phyloP scores from a whole-genome alignment of 2,113 vertebrate genomes.

The Plecturocebus donacophilus region DNA sequence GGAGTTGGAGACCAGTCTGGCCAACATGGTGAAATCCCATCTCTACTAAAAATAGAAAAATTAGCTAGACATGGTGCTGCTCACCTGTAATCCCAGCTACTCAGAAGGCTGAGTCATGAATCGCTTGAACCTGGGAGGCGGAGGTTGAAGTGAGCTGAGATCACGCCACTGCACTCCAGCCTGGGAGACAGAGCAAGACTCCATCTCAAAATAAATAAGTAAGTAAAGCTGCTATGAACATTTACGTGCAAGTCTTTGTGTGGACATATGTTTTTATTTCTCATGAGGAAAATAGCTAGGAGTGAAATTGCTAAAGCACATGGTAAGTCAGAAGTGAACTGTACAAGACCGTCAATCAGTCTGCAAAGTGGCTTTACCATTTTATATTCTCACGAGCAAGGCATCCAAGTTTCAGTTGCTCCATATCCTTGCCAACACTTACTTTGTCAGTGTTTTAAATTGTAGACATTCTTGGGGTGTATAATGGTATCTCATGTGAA shows the following conservation, averaged over 20 bases:
- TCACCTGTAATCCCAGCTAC: too few relatives aligned
- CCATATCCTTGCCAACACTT: neutral
- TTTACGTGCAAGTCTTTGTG: neutral
- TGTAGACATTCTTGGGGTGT: neutral
- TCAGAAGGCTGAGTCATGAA: too few relatives aligned
- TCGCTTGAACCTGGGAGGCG: too few relatives aligned
- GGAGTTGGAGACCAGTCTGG: too few relatives aligned
- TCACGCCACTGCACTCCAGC: too few relatives aligned
- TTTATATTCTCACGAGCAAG: neutral
- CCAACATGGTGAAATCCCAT: too few relatives aligned
- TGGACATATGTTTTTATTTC: neutral
- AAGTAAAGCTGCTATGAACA: neutral
- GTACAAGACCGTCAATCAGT: neutral
- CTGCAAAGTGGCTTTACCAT: neutral
- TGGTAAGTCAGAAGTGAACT: neutral
- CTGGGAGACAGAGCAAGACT: too few relatives aligned
- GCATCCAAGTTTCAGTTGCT: neutral
- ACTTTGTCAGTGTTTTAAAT: neutral
- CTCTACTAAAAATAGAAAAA: too few relatives aligned
- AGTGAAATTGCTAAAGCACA: neutral
- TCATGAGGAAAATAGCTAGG: neutral
- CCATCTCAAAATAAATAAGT: too few relatives aligned
- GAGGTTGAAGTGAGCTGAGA: too few relatives aligned
- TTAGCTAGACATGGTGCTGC: too few relatives aligned
- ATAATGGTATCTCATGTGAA: neutral